Percentiles rank a stretch among this genome's conserved stretches.
Evolutionary conservation across 2,113 vertebrate species (phyloP).

Genomic region (Danionella cerebrum): DNA sequence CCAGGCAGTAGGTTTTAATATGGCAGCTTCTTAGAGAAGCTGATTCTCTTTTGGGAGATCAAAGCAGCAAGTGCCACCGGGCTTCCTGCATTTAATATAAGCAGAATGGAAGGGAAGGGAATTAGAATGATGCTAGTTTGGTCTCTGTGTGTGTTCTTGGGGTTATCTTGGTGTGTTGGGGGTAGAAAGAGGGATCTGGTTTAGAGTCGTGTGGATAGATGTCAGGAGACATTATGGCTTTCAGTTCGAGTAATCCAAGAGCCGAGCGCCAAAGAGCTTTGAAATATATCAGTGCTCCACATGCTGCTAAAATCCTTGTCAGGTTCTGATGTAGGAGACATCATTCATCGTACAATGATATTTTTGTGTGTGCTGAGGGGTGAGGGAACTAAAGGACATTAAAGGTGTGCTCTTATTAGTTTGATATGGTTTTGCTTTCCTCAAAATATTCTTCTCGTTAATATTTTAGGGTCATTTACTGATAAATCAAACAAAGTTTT

Average conservation of each 20-base stretch:
- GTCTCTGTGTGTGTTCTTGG: background rate
- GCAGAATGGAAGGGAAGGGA: slow-evolving; percentile 41
- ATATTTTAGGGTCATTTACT: too few species aligned
- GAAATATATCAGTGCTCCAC: slow-evolving; percentile 24
- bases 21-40: slow-evolving; percentile 48
- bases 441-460: background rate
- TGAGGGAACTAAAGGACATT: too few species aligned
- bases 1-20: slow-evolving; percentile 17
- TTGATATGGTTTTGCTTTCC: too few species aligned
- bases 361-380: too few species aligned
- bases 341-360: slow-evolving; percentile 32
- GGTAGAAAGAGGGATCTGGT: slow-evolving; percentile 42
- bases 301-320: slow-evolving; percentile 28
- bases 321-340: slow-evolving; percentile 6
- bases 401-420: background rate
- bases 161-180: slow-evolving; percentile 33
- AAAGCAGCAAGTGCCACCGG: slow-evolving; percentile 50
- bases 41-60: slow-evolving; percentile 54
- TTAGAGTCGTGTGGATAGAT: slow-evolving; percentile 52
- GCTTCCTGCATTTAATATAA: slow-evolving; percentile 38
- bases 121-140: slow-evolving; percentile 37
- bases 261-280: slow-evolving; percentile 23
- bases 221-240: slow-evolving; percentile 58
- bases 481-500: too few species aligned
- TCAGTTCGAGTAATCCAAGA: slow-evolving; percentile 49